Evolutionary conservation across 2,888 invertebrate species (phyloP).

Genomic region (Lasioglossum calceatum): DNA sequence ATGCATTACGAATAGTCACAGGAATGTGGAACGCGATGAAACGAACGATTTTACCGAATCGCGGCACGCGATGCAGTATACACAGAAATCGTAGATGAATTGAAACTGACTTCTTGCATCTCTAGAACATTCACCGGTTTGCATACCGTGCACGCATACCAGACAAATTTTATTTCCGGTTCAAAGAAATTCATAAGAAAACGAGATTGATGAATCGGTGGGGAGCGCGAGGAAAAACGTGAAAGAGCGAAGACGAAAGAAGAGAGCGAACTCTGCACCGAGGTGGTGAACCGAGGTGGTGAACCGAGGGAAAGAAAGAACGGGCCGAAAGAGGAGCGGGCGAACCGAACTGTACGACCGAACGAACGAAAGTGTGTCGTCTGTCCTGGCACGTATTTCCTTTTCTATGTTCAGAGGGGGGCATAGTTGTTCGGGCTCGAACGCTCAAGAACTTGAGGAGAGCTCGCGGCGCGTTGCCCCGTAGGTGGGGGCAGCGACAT

Average conservation of each 20-base stretch:
- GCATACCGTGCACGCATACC: no score
- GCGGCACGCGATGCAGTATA: not conserved
- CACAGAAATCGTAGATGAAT: not conserved
- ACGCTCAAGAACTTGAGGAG: slow-evolving; percentile 52
- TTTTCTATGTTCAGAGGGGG: slow-evolving; percentile 67
- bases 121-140: not conserved
- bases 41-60: not conserved
- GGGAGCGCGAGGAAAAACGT: not conserved
- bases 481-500: slow-evolving; percentile 80
- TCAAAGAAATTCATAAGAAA: no score
- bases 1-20: not conserved
- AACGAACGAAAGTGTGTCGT: slow-evolving; percentile 71
- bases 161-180: no score
- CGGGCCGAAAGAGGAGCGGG: slow-evolving; percentile 7
- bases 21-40: not conserved
- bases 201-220: not conserved
- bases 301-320: not conserved
- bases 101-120: not conserved
- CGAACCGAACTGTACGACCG: slow-evolving; percentile 21
- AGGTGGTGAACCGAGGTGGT: not conserved
- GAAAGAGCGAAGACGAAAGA: slow-evolving; percentile 32
- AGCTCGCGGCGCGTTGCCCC: slow-evolving; percentile 57
- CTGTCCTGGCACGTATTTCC: slow-evolving; percentile 58
- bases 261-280: not conserved
- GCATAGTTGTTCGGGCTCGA: slow-evolving; percentile 57